These are phyloP conservation scores for Listronotus bonariensis DNA, from an alignment of 1,140 invertebrate genomes.

Conservation along the genomic window DNA sequence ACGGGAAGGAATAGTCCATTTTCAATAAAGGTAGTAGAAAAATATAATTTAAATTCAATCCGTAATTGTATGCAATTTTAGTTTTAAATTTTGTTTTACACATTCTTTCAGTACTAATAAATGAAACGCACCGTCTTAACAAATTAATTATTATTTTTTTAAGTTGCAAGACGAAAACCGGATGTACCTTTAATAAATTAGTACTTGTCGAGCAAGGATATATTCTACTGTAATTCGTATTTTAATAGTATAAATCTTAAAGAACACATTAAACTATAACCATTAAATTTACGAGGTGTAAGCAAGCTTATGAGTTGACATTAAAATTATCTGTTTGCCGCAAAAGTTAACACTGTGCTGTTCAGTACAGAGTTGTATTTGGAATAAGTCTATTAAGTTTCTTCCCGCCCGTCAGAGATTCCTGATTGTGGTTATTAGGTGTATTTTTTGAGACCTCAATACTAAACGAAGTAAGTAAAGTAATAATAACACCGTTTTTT, in stretches of 20 bases:
- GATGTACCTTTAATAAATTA: constrained; percentile 7
- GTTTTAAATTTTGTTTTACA: too few species aligned
- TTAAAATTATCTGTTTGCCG: constrained; percentile 17
- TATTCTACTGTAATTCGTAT: constrained; percentile 12
- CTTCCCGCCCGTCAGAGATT: too few species aligned
- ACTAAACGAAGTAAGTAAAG: too few species aligned
- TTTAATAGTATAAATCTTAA: constrained; percentile 17
- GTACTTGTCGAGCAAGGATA: constrained; percentile 5
- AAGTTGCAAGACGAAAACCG: constrained; percentile 6
- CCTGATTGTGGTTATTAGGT: too few species aligned
- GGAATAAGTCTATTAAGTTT: background rate
- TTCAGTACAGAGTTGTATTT: background rate
- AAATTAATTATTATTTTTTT: constrained; percentile 9
- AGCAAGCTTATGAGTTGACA: constrained; percentile 14
- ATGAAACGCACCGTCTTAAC: too few species aligned
- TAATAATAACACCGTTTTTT: too few species aligned
- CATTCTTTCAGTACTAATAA: too few species aligned
- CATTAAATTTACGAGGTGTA: constrained; percentile 23
- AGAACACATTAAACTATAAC: constrained; percentile 14
- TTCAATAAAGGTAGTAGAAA: too few species aligned
- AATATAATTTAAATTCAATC: too few species aligned
- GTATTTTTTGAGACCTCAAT: too few species aligned
- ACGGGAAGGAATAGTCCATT: too few species aligned
- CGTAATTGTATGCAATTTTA: too few species aligned
- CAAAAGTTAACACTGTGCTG: constrained; percentile 9